Evolutionary conservation across 2,113 vertebrate species (phyloP), one percentile per base, ranked within the genome.

Genomic region (Romanogobio albipinnatus): DNA sequence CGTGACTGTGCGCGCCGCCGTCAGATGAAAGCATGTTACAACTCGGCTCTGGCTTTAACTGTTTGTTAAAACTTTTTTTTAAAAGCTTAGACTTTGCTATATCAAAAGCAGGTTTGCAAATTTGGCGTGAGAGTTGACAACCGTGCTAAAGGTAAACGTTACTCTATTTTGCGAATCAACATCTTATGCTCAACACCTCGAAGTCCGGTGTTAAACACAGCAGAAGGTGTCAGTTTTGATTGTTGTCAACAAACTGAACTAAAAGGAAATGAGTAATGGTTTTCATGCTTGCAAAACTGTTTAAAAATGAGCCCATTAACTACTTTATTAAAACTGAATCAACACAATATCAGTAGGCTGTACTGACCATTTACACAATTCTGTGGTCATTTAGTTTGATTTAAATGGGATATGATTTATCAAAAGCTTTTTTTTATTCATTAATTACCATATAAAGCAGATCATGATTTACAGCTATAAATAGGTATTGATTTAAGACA

Each of bases 241-340:
- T 39, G 5, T 59, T 78, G 14, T 43, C 33, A 59, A 22, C 19
- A 1, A 43, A 43, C 6, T 61, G 0, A 78, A 24, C 33, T 24
- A 11, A 24, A 43, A 59, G 76, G 6, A 78, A 59, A 39, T 22
- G 6, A n/a, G 33, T 15, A 33, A 77, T 39, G 75, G 19, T 39
- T 43, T 36, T 77, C 76, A 24, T 14, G 36, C 51, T n/a, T 77
- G 75, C 75, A 39, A 77, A 77, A n/a, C 29, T 58, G 39, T 77
- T n/a, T 39, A 33, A 56, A 33, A 53, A 76, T 33, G 3, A 11
- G 1, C 33, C 36, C 3, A 5, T 24, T 10, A 36, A 36, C 15
- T 8, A 19, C 15, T 68, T 36, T 14, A 68, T 19, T 68, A 10
- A 68, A 68, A 68, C 15, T 2, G 17, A 39, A 68, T 68, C 17